Base-by-base conservation (phyloP, 1,140 invertebrate species). In the Drosophila pseudoobscura region DNA sequence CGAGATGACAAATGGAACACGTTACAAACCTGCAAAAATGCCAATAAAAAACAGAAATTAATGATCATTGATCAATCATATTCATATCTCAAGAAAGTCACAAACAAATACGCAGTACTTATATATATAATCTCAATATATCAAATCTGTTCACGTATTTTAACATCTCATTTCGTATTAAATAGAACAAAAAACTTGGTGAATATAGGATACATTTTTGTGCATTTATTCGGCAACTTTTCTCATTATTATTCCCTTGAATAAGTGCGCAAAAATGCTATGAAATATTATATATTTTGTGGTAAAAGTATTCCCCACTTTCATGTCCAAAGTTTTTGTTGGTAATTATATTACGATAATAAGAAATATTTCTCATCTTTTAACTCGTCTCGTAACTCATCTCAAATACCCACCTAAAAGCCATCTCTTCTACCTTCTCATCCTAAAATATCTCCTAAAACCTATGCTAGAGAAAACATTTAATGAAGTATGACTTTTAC, bases 401-500 rank as follows among this genome's bases (percentile, higher is more conserved):
- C 22, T 53, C 35, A 39, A n/a, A 54, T 41, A 29, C 17, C 7
- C 39, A 17, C 15, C 44, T 39, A 35, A 53, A 41, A 35, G 2
- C 31, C 3, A 3, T 9, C 3, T 9, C 31, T 8, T 29, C 6
- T 29, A 7, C 7, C n/a, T 63, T 47, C 39, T 9, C 57, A 31
- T 45, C 24, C 5, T n/a, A 35, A 66, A 55, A 22, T 35, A n/a
- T 11, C 39, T 20, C 7, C 44, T 39, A 45, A 54, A 47, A 13
- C 3, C 35, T 11, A 39, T 13, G 11, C 35, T 5, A 5, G 5
- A 65, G 74, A 69, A 56, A 59, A 54, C 35, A 47, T 35, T 49
- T 43, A 63, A 54, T 7, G 35, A 39, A 44, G 60, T 6, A 3
- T 29, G 35, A 76, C 78, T 80, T 80, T 80, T 80, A 71, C 77